These are phyloP conservation scores for Aurelia aurita complex sp. Pacific DNA, from an alignment of 30 jellyfish, hydroid and myxozoan species.

Conservation along the genomic window DNA sequence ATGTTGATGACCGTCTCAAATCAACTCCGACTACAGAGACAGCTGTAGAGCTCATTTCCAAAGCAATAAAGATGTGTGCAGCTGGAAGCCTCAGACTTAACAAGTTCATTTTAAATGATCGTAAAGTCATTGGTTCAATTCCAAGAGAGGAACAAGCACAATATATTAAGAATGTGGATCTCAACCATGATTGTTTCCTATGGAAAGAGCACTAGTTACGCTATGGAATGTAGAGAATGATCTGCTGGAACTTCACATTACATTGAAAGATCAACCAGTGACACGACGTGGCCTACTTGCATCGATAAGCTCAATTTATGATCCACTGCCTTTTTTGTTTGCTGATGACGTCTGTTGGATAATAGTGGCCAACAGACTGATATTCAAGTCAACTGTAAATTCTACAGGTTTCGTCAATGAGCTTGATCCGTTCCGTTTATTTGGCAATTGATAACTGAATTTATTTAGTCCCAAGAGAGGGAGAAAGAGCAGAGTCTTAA, in stretches of 20 bases:
- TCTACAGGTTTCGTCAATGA: no score
- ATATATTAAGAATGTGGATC: slow-evolving; percentile 18
- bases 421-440: no score
- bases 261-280: slow-evolving; percentile 11
- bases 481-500: no score
- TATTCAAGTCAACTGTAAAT: no score
- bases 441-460: no score
- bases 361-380: no score
- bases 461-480: no score
- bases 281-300: slow-evolving; percentile 57
- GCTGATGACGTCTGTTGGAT: no score
- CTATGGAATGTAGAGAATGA: slow-evolving; percentile 15
- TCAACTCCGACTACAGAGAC: slow-evolving; percentile 4
- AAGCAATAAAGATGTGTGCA: background rate
- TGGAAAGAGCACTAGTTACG: slow-evolving; percentile 48
- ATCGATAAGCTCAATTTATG: slow-evolving; percentile 62
- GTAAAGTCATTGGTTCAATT: no score
- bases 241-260: background rate
- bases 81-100: no score
- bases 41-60: slow-evolving; percentile 3
- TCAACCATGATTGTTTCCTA: slow-evolving; percentile 31
- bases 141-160: slow-evolving; percentile 35
- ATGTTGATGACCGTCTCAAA: slow-evolving; percentile 41
- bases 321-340: slow-evolving; percentile 18
- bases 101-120: no score